Evolutionary conservation across 2,888 invertebrate species (phyloP), one percentile per base, ranked within the genome.

Genomic region (Andrena praecox): DNA sequence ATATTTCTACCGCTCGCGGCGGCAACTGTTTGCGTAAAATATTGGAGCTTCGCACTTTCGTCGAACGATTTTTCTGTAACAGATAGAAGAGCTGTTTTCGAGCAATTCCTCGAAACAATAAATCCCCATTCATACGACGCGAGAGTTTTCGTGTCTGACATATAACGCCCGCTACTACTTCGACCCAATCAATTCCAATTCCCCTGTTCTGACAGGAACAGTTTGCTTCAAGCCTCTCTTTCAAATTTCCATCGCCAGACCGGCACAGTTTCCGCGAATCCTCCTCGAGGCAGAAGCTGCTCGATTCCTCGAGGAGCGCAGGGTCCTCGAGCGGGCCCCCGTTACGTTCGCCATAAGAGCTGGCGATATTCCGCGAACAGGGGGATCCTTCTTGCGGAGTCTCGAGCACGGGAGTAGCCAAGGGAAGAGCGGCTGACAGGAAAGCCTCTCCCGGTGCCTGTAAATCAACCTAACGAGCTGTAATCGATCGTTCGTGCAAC

Each of bases 391-490:
- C 52, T 20, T 27, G 64, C 71, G 20, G 54, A 56, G 31, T 31
- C 35, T 27, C 50, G 66, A 54, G 20, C 56, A 27, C 68, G 48
- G 64, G 27, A 72, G 67, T 63, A 70, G 80, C 77, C 77, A 77
- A 50, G 59, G 67, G 50, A 27, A 64, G 64, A 78, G 31, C 29
- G 52, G 50, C 74, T 64, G 82, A 76, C 82, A 64, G 71, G 68
- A n/a, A 31, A 63, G 67, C 27, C 74, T 74, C 77, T 71, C 77
- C 77, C 68, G 70, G 64, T 82, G 63, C 48, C 62, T 10, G 77
- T 83, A 81, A 83, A 81, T 83, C 82, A 81, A 81, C 54, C 77
- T 73, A 84, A 84, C 82, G 74, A 77, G 82, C 75, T 33, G 82
- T 76, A 80, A 82, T 82, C 82, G 82, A 80, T 82, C 82, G 82